Base-by-base conservation (phyloP, 1,140 invertebrate species). In the Gonioctena quinquepunctata region DNA sequence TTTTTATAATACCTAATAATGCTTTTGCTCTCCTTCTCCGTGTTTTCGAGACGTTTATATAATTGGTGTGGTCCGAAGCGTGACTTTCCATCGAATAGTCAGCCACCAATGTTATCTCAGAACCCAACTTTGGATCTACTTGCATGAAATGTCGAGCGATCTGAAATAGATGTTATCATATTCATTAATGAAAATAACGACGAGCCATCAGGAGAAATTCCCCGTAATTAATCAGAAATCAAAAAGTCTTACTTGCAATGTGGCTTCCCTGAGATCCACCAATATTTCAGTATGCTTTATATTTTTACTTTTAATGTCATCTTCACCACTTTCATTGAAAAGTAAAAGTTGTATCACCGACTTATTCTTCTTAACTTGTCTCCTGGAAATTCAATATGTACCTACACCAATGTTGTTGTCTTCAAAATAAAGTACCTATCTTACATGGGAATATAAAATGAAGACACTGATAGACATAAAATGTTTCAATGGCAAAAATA, bases 51-150 rank as follows among this genome's bases (percentile, higher is more conserved):
- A 94, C 96, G 86, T 94, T 96, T 8, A 96, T 91, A 84, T 96
- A 99, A 83, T 93, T 93, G 76, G 97, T 94, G 83, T 97, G 92
- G 84, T 99, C 98, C 77, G 91, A 91, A 22, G 92, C 89, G 86
- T 99, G 97, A 80, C 95, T 96, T 79, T 99, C 96, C 89, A 96
- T 94, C 59, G 90, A 92, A 82, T 99, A 99, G 85, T 99, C 96
- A 61, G 97, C 94, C 72, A 93, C 90, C 23, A 98, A 86, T 61
- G 88, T 87, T n/a, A 93, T 88, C 79, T 90, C 89, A 52, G 87
- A 90, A 64, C 84, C 87, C 67, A 91, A 83, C 82, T 93, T 92
- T 60, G 91, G 90, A 84, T 95, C 93, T 21, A 90, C 84, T 71
- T 92, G 89, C 69, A 95, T 87, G 85, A 98, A 98, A 85, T 98